Base-by-base conservation (phyloP, 1,140 invertebrate species). In the Caenorhabditis remanei region DNA sequence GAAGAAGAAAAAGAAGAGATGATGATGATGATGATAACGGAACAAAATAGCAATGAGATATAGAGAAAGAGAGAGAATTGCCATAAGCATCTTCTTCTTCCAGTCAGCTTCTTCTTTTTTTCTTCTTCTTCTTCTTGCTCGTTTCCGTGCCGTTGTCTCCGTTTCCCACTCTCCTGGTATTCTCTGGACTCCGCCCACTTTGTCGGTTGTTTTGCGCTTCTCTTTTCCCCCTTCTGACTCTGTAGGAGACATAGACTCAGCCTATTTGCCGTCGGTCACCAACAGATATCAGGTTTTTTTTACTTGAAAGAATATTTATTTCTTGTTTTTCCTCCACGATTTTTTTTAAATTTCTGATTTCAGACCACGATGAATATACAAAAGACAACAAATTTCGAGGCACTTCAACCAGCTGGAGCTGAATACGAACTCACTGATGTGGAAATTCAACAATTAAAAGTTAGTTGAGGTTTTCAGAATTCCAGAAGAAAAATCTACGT, bases 381-480 rank as follows among this genome's bases (percentile, higher is more conserved):
- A 24, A 79, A 79, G 71, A 79, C 43, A n/a, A 32, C 71, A 13
- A 79, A 79, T 41, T 79, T 79, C 71, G 71, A 79, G 24, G 71
- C 46, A 32, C 71, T 79, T 79, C 71, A 79, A 53, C 19, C 71
- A 16, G 48, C 24, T 48, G 85, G 67, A 40, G 85, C 63, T 19
- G 85, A 85, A 67, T 85, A 85, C 32, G 85, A 85, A 43, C 65
- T 85, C 11, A 85, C 85, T 7, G 85, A 85, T 79, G 24, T 85
- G 4, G 85, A 85, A 24, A 85, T 85, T 63, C 85, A 85, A 56
- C 85, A 85, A n/a, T 79, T 85, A 16, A 85, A 85, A 67, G 85
- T 85, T 1, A 71, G 84, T 65, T 32, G 40, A 9, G 16, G 9
- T 53, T 79, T 48, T 21, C 16, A 46, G 40, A 71, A 7, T 32